Base-by-base conservation (phyloP, 2,113 vertebrate species). In the Chlamydotis undulata region DNA sequence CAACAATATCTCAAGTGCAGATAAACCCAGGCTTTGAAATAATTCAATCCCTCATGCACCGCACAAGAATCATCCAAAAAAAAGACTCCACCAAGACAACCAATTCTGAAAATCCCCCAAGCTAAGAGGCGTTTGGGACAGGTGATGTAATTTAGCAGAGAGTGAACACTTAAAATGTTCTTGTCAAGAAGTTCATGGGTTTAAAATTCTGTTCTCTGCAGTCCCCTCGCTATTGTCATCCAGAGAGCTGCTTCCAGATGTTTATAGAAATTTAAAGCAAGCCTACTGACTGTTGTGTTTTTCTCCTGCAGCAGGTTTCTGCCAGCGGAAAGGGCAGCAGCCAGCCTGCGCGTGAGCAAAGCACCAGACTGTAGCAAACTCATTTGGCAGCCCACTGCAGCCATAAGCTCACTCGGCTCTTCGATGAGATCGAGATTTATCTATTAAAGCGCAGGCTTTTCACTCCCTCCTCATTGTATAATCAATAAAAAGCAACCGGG, bases 401-500 rank as follows among this genome's bases (percentile, higher is more conserved):
- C 57, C 1, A 0, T 90, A 91, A 93, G 96, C 79, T 75, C 89
- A 71, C 79, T 75, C 87, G 69, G 65, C 60, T 94, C 94, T 85
- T 35, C 86, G 79, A 71, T 22, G 25, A 50, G 23, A 96, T 47
- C 37, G 0, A 90, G 81, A 92, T 94, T 96, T 92, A 95, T 75
- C 75, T 91, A 76, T 95, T 95, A 94, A 83, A 95, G 92, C 61
- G 21, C 50, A 91, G 75, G 70, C 92, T 91, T 87, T 45, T 94
- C 89, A 61, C 73, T 94, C 90, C 70, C 84, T 96, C 85, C 88
- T 87, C 88, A 97, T 96, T 71, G 71, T 41, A 56, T 63, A 60
- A 90, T 94, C 79, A 89, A 96, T 97, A 93, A 92, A 93, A 92
- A 70, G 41, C 65, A 92, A 97, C 83, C 24, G 18, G 59, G 81